These are phyloP conservation scores for Brachypteracias leptosomus DNA, from an alignment of 2,113 vertebrate species.

Conservation along the genomic window DNA sequence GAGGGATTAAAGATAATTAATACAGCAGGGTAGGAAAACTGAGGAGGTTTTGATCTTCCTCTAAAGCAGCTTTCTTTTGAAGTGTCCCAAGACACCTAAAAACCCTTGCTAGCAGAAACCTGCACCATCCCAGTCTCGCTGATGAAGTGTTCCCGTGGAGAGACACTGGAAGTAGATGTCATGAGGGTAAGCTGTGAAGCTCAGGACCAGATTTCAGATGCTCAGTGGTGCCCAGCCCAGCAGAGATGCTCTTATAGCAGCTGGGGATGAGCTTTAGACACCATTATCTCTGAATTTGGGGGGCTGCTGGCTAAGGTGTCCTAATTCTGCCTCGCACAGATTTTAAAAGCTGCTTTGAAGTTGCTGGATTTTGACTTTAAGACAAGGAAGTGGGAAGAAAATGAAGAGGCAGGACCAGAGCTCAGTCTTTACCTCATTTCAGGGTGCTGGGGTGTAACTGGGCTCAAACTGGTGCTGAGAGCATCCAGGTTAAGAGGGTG, in stretches of 20 bases:
- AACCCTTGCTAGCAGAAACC: accelerated
- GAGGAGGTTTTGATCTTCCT: neutral
- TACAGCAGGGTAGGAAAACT: neutral
- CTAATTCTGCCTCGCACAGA: neutral
- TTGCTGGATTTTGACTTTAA: neutral
- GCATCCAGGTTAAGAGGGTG: neutral
- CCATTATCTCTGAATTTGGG: neutral
- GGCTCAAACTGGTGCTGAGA: neutral
- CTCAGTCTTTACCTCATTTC: neutral
- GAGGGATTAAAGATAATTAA: neutral
- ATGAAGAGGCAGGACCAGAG: neutral
- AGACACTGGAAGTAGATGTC: neutral
- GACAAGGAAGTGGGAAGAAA: neutral
- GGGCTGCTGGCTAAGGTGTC: neutral
- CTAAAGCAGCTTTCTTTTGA: neutral
- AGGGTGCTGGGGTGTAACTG: neutral
- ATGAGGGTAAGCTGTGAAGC: neutral
- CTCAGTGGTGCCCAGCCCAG: neutral
- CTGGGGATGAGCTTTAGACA: neutral
- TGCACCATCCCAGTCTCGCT: accelerated
- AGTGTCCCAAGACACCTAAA: neutral
- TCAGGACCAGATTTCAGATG: neutral
- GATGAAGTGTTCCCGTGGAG: neutral
- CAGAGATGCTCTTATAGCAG: neutral
- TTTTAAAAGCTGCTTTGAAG: neutral